These are phyloP conservation scores for Apostichopus leukothele DNA, from an alignment of 53 echinoderm and acorn worm genomes.

Conservation along the genomic window DNA sequence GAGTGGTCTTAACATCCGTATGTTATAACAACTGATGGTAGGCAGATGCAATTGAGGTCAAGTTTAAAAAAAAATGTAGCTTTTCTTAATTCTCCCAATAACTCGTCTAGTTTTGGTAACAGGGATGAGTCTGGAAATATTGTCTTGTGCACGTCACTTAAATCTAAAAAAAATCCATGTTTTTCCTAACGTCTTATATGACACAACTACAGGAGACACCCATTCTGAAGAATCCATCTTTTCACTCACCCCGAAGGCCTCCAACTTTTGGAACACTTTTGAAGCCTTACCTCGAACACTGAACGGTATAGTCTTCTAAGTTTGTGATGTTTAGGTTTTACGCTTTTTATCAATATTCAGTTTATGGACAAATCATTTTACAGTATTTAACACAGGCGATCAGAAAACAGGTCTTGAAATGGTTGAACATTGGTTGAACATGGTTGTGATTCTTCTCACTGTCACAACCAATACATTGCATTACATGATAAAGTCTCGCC, in stretches of 20 bases:
- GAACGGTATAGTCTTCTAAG: background rate
- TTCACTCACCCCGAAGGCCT: background rate
- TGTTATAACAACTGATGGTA: constrained; percentile 12
- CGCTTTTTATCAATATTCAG: too few species aligned
- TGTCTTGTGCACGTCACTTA: background rate
- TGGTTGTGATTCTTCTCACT: too few species aligned
- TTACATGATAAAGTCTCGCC: too few species aligned
- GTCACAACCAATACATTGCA: too few species aligned
- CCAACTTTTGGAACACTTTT: background rate
- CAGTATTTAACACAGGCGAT: too few species aligned
- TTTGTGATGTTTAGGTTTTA: background rate
- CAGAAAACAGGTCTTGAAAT: too few species aligned
- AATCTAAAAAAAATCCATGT: background rate
- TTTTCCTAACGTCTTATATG: background rate
- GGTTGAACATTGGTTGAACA: too few species aligned
- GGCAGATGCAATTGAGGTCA: background rate
- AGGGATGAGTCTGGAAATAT: background rate
- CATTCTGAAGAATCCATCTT: background rate
- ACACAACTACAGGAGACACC: background rate
- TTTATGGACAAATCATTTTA: background rate
- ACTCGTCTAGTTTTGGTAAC: background rate
- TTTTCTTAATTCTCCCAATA: background rate
- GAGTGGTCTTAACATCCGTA: background rate
- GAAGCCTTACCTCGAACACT: background rate
- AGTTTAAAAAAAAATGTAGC: background rate